Percentiles rank a stretch among this genome's conserved stretches.
Evolutionary conservation across 2,888 invertebrate species (phyloP).

Genomic region (Melieria omissa): DNA sequence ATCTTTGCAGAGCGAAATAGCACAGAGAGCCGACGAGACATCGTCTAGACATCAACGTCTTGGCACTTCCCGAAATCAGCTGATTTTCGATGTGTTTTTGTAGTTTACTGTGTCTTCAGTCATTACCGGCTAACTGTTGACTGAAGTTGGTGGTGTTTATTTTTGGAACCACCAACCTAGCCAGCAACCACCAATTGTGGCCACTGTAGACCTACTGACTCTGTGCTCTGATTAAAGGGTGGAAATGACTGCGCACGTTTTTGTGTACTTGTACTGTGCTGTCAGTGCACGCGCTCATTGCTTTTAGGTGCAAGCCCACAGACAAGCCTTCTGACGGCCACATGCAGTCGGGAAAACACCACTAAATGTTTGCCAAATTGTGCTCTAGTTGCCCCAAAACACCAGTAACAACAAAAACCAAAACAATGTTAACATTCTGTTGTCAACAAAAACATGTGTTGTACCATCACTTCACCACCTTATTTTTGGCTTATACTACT

Average conservation of each 20-base stretch:
- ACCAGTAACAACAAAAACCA: neutral
- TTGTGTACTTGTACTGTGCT: neutral
- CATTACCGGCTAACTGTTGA: neutral
- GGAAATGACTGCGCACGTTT: neutral
- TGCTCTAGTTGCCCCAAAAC: neutral
- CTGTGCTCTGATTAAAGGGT: neutral
- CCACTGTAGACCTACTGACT: neutral
- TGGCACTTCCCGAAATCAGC: conserved; percentile 6
- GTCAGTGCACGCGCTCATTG: neutral
- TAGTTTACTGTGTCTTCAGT: neutral
- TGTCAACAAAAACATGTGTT: neutral
- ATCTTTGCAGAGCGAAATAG: neutral
- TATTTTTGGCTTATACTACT: neutral
- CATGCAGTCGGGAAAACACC: neutral
- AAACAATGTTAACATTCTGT: neutral
- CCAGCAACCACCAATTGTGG: neutral
- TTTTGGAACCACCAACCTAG: neutral
- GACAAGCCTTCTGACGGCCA: neutral
- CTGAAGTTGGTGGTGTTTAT: neutral
- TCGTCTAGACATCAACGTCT: neutral
- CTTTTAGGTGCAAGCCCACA: conserved; percentile 2
- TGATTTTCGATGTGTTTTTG: neutral
- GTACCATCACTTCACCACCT: neutral
- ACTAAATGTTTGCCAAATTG: neutral
- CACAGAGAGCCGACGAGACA: neutral